Evolutionary conservation across 2,888 invertebrate genomes (phyloP).

Genomic region (Trichopria drosophilae): DNA sequence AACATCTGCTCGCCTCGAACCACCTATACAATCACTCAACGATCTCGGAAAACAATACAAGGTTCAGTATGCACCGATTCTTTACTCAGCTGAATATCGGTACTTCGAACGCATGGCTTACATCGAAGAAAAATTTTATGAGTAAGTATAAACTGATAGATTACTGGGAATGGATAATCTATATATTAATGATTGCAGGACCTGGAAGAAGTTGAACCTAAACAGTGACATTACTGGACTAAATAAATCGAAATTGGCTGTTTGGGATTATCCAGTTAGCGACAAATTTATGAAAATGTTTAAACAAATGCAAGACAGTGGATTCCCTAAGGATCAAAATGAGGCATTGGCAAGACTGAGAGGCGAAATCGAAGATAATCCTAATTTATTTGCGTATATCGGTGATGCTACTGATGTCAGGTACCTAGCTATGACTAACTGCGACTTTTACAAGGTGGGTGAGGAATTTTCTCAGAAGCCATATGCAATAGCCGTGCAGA

Average conservation of each 20-base stretch:
- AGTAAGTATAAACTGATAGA: conserved; percentile 64
- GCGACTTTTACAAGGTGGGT: conserved; percentile 89
- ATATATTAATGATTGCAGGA: conserved; percentile 67
- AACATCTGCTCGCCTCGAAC: conserved; percentile 89
- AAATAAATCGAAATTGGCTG: conserved; percentile 90
- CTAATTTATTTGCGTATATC: conserved; percentile 87
- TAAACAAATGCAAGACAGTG: conserved; percentile 88
- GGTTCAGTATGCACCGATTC: conserved; percentile 90
- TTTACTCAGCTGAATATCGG: conserved; percentile 85
- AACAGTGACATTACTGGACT: conserved; percentile 89
- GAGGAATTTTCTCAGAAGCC: conserved; percentile 97
- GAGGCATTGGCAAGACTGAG: conserved; percentile 79
- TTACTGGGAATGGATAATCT: too few species aligned
- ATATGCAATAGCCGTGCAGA: conserved; percentile 95
- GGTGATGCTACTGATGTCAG: conserved; percentile 94
- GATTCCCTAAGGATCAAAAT: conserved; percentile 75
- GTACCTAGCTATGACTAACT: conserved; percentile 77
- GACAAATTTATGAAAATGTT: conserved; percentile 99
- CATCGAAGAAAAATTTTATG: conserved; percentile 92
- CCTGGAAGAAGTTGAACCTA: conserved; percentile 97
- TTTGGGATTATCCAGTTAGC: conserved; percentile 98
- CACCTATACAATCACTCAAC: conserved; percentile 89
- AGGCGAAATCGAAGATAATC: conserved; percentile 70
- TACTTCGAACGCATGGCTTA: conserved; percentile 96
- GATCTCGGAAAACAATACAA: conserved; percentile 97